These are phyloP conservation scores for Baryphthengus martii DNA, from an alignment of 2,113 vertebrate species.

Conservation along the genomic window DNA sequence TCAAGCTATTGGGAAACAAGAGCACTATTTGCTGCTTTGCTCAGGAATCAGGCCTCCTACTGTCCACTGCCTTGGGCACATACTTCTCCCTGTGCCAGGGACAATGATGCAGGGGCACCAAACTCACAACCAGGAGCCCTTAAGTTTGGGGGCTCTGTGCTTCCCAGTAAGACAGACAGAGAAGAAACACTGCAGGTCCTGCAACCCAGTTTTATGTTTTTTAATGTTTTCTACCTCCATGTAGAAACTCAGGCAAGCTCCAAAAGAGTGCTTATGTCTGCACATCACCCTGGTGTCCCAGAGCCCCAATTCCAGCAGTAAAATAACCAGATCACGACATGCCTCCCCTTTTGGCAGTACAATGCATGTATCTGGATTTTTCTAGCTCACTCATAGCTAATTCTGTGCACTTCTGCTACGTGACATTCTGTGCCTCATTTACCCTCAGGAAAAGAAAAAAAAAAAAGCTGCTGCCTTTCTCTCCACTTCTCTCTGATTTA, in stretches of 20 bases:
- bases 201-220: not conserved
- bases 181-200: not conserved
- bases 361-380: not conserved
- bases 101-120: not conserved
- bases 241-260: not conserved
- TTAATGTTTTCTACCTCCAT: rapidly evolving
- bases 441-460: not conserved
- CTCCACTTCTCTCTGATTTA: slow-evolving; percentile 30
- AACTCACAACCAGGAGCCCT: rapidly evolving
- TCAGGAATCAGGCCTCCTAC: not conserved
- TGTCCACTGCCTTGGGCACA: not conserved
- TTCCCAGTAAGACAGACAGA: not conserved
- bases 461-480: not conserved
- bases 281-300: not conserved
- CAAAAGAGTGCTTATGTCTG: not conserved
- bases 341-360: not conserved
- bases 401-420: not conserved
- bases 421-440: not conserved
- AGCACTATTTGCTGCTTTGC: not conserved
- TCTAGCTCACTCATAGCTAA: not conserved
- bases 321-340: not conserved
- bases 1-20: too few species aligned
- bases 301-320: not conserved
- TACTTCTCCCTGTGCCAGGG: not conserved
- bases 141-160: not conserved